Evolutionary conservation across 2,113 vertebrate species (phyloP).

Genomic region (Scomber japonicus): DNA sequence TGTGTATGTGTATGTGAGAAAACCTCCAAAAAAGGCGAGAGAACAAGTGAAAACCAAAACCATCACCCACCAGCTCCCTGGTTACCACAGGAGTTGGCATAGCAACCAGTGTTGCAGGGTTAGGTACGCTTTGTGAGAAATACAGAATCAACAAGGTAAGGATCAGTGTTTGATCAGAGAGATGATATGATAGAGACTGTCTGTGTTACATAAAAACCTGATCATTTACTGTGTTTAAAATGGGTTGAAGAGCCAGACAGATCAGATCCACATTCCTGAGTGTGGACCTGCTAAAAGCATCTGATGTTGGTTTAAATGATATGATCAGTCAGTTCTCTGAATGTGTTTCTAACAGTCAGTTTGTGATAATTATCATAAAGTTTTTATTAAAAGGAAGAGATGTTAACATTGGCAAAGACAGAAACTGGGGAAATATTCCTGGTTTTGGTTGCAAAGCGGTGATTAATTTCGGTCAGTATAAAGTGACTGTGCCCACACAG

Average conservation of each 20-base stretch:
- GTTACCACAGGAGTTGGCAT: constrained; percentile 61
- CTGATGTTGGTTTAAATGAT: background rate
- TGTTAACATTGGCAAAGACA: background rate
- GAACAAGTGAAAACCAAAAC: constrained; percentile 27
- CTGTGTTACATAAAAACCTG: constrained; percentile 20
- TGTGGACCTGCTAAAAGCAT: background rate
- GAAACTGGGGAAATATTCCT: constrained; percentile 7
- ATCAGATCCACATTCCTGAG: background rate
- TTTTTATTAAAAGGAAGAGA: background rate
- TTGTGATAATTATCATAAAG: constrained; percentile 4
- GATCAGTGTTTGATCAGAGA: background rate
- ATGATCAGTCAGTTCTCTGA: background rate
- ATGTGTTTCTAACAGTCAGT: constrained; percentile 21
- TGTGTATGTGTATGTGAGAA: background rate
- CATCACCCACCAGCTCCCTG: constrained; percentile 53
- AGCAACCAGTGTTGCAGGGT: constrained; percentile 59
- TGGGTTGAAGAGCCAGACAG: background rate
- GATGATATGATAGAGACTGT: background rate
- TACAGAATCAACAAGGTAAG: constrained; percentile 33
- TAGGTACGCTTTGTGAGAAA: constrained; percentile 41
- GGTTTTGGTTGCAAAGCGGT: constrained; percentile 3
- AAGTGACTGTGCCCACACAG: constrained; percentile 3
- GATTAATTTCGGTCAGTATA: background rate
- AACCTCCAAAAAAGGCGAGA: constrained; percentile 11
- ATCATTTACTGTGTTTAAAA: background rate